Conservation (phyloP, 2,888 invertebrate genomes). For the Tubulanus polymorphus region DNA sequence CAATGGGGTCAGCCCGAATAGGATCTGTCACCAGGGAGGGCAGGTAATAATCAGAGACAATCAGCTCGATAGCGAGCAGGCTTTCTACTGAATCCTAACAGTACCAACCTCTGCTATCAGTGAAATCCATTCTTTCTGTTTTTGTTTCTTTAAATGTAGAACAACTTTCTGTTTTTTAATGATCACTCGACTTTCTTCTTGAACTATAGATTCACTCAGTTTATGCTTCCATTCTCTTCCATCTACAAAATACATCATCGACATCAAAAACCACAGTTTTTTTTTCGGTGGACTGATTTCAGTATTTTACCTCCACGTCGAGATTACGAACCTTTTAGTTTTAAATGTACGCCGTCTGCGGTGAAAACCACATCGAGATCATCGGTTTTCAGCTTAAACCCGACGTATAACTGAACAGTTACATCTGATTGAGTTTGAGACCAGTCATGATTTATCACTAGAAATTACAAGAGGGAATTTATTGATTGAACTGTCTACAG, state of each 20-base stretch:
- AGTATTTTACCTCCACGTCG: background rate
- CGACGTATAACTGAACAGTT: slow-evolving; percentile 25
- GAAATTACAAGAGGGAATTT: background rate
- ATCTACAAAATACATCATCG: slow-evolving; percentile 20
- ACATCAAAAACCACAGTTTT: background rate
- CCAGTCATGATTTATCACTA: slow-evolving; percentile 29
- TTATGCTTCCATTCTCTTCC: slow-evolving; percentile 29
- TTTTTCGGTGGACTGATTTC: no score
- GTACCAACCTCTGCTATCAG: slow-evolving; percentile 20
- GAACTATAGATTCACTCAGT: slow-evolving; percentile 28
- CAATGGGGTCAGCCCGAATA: no score
- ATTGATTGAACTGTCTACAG: background rate
- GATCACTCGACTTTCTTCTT: slow-evolving; percentile 27
- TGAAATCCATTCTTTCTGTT: slow-evolving; percentile 22
- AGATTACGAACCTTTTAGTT: slow-evolving; percentile 31
- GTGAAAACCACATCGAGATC: slow-evolving; percentile 34
- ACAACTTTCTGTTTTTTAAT: slow-evolving; percentile 27
- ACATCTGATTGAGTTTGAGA: slow-evolving; percentile 33
- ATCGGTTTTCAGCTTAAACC: slow-evolving; percentile 21
- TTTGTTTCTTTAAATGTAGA: slow-evolving; percentile 30
- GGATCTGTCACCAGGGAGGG: background rate
- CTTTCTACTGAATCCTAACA: background rate
- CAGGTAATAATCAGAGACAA: background rate
- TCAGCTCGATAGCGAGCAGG: background rate
- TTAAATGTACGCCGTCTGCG: slow-evolving; percentile 29